Evolutionary conservation across 2,888 invertebrate genomes (phyloP).

Genomic region (Axea sp.): DNA sequence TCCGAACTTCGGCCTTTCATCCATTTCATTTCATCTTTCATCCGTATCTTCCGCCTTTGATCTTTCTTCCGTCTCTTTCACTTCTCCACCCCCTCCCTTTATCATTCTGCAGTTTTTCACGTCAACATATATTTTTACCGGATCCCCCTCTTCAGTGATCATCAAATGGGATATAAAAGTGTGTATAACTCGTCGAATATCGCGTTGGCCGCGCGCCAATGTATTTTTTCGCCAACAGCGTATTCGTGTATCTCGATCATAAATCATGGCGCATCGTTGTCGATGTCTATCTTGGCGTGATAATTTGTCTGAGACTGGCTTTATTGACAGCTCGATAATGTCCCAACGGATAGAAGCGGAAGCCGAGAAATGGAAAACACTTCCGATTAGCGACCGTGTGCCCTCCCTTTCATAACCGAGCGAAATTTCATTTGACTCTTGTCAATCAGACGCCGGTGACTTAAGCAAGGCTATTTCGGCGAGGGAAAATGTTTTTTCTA

Average conservation of each 20-base stretch:
- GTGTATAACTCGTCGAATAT: constrained; percentile 23
- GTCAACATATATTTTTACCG: constrained; percentile 9
- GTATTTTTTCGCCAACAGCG: constrained; percentile 36
- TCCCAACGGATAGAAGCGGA: constrained; percentile 32
- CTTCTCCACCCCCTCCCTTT: no score
- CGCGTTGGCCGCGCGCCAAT: constrained; percentile 39
- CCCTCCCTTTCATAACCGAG: constrained; percentile 27
- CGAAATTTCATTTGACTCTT: constrained; percentile 40
- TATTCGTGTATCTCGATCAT: constrained; percentile 50
- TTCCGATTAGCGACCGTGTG: constrained; percentile 57
- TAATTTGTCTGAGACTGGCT: constrained; percentile 61
- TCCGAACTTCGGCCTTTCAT: no score
- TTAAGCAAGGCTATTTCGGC: constrained; percentile 15
- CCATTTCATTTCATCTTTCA: no score
- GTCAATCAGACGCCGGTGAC: constrained; percentile 44
- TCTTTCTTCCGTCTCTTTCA: no score
- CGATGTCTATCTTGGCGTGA: constrained; percentile 61
- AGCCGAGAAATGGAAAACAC: constrained; percentile 51
- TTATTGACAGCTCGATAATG: constrained; percentile 65
- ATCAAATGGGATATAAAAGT: constrained; percentile 28
- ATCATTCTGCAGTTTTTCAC: no score
- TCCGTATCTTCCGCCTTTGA: no score
- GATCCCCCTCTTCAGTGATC: neutral
- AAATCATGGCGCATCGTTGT: constrained; percentile 53
- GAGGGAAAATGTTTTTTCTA: constrained; percentile 9